These are phyloP conservation scores for Tenthredo distinguenda DNA, from an alignment of 2,888 invertebrate species.

Conservation along the genomic window DNA sequence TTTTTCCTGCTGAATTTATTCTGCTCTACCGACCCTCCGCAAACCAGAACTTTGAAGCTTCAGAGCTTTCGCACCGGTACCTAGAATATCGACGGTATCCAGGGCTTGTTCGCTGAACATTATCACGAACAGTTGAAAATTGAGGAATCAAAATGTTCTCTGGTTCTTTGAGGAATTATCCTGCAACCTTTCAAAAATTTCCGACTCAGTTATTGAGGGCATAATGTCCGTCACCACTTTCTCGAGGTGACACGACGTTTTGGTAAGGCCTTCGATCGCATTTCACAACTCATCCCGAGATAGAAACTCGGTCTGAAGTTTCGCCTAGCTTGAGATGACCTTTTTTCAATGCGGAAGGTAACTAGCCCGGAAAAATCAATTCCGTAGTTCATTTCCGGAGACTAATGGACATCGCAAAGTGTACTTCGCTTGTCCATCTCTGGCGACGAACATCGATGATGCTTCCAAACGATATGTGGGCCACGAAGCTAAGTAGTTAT, in stretches of 20 bases:
- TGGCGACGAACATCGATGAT: not conserved
- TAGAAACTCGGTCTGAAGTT: not conserved
- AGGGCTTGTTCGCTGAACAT: not conserved
- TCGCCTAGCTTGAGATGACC: not conserved
- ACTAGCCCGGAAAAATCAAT: slow-evolving; percentile 11
- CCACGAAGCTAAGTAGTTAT: not conserved
- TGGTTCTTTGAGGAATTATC: not conserved
- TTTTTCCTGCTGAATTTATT: not conserved
- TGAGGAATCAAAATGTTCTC: not conserved
- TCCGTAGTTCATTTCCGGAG: not conserved
- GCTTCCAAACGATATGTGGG: not conserved
- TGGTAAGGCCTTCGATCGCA: not conserved
- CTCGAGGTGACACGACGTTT: not conserved
- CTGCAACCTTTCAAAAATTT: not conserved
- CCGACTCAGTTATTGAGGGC: not conserved
- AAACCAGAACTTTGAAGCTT: not conserved
- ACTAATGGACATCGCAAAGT: slow-evolving; percentile 1
- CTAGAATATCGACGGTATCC: slow-evolving; percentile 6
- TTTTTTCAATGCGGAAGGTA: not conserved
- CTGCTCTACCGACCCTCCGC: slow-evolving; percentile 23
- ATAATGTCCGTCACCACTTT: not conserved
- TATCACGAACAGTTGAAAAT: not conserved
- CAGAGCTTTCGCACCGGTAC: not conserved
- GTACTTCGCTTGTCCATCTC: not conserved
- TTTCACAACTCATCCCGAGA: not conserved